These are phyloP conservation scores for Ceriagrion tenellum DNA, from an alignment of 2,888 invertebrate species.

Conservation along the genomic window DNA sequence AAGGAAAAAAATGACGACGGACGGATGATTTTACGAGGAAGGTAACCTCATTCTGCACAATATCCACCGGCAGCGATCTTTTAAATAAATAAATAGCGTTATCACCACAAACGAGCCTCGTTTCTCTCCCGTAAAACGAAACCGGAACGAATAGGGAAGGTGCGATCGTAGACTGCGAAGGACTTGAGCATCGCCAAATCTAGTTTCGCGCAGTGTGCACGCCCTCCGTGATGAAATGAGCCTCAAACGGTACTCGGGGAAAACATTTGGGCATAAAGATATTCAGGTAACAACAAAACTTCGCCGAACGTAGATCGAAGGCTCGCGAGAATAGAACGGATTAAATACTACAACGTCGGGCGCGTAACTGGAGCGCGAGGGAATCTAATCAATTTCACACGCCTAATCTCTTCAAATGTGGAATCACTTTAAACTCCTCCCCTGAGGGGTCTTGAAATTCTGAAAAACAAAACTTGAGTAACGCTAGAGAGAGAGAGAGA, in stretches of 20 bases:
- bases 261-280: background rate
- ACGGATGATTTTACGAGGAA: background rate
- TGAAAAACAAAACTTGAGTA: background rate
- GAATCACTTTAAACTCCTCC: constrained; percentile 53
- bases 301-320: background rate
- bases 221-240: too few species aligned
- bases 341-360: background rate
- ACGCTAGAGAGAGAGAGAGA: background rate
- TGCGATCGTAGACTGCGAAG: background rate
- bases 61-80: background rate
- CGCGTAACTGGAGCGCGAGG: background rate
- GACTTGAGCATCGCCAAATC: background rate
- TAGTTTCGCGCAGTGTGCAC: background rate
- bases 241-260: background rate
- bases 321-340: background rate
- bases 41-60: background rate
- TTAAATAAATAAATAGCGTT: background rate
- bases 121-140: background rate
- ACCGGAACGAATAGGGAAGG: background rate
- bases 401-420: constrained; percentile 5
- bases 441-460: background rate
- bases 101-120: background rate
- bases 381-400: background rate
- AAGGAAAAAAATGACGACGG: background rate
- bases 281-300: background rate